Conservation (phyloP, 2,797 vertebrate species). For the Paratrypauchen microcephalus region DNA sequence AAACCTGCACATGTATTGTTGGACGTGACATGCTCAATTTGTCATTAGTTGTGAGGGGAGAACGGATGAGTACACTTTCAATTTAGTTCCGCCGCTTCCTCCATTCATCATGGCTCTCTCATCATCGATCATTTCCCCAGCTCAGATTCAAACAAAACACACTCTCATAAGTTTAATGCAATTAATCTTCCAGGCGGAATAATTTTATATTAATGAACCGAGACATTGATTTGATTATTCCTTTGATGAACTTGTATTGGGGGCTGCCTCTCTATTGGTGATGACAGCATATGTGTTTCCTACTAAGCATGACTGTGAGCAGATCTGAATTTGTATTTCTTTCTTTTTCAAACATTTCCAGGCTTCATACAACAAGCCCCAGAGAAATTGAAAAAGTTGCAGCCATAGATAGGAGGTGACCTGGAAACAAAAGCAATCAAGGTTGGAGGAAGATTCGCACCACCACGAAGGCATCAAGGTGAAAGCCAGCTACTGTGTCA, state of each 20-base stretch:
- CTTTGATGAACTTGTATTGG: slow-evolving; percentile 85
- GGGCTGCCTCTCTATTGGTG: slow-evolving; percentile 4
- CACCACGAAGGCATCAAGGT: slow-evolving; percentile 55
- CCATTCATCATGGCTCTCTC: slow-evolving; percentile 92
- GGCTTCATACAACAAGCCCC: slow-evolving; percentile 78
- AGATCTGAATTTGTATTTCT: slow-evolving; percentile 34
- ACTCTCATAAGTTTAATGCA: slow-evolving; percentile 93
- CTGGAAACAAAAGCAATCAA: slow-evolving; percentile 84
- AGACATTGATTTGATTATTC: slow-evolving; percentile 79
- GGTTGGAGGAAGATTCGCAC: slow-evolving; percentile 51
- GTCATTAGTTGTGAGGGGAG: slow-evolving; percentile 96
- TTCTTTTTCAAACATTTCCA: slow-evolving; percentile 53
- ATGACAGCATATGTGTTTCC: slow-evolving; percentile 75
- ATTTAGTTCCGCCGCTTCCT: slow-evolving; percentile 98
- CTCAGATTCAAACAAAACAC: slow-evolving; percentile 73
- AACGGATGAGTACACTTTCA: slow-evolving; percentile 99
- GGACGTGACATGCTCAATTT: slow-evolving; percentile 97
- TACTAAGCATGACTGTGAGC: slow-evolving; percentile 54
- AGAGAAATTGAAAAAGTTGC: slow-evolving; percentile 87
- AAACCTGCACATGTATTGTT: slow-evolving; percentile 90
- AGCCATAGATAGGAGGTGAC: slow-evolving; percentile 80
- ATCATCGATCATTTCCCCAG: slow-evolving; percentile 91
- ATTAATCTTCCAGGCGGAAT: slow-evolving; percentile 97
- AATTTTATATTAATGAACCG: slow-evolving; percentile 96
- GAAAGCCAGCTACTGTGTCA: slow-evolving; percentile 68